A percentile compares a stretch with the other conserved stretches of the same genome.
Evolutionary conservation across 35 echinoderm and acorn worm genomes (phyloP).

Genomic region (Eucidaris tribuloides): DNA sequence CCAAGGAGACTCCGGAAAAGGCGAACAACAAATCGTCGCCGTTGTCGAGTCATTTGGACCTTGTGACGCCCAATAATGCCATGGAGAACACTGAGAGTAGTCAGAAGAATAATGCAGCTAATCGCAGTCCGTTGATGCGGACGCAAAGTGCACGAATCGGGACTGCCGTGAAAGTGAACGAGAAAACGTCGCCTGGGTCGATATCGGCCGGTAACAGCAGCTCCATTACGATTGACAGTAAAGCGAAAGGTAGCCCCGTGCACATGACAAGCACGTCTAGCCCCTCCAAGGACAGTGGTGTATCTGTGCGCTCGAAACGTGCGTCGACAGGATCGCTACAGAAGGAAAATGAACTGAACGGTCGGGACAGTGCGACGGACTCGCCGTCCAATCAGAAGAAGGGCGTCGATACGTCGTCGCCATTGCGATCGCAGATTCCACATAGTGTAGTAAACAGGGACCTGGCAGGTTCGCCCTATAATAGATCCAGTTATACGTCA

Average conservation of each 20-base stretch:
- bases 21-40: slow-evolving; percentile 75
- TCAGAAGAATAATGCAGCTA: slow-evolving; percentile 45
- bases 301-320: slow-evolving; percentile 65
- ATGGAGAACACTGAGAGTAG: background rate
- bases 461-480: slow-evolving; percentile 36
- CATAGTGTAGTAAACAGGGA: slow-evolving; percentile 31
- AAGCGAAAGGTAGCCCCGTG: slow-evolving; percentile 10
- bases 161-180: slow-evolving; percentile 6
- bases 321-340: slow-evolving; percentile 90
- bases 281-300: slow-evolving; percentile 66
- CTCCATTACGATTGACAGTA: background rate
- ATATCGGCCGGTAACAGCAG: background rate
- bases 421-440: slow-evolving; percentile 20
- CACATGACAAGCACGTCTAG: slow-evolving; percentile 13
- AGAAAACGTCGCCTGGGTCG: slow-evolving; percentile 7
- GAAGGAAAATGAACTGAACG: slow-evolving; percentile 51
- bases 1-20: slow-evolving; percentile 81
- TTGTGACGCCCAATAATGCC: slow-evolving; percentile 30
- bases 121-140: slow-evolving; percentile 73
- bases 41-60: slow-evolving; percentile 69
- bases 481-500: slow-evolving; percentile 79
- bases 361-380: slow-evolving; percentile 2
- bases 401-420: slow-evolving; percentile 25
- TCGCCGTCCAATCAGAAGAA: slow-evolving; percentile 48
- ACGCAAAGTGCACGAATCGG: slow-evolving; percentile 82